A percentile compares a stretch with the other conserved stretches of the same genome.
Conservation (phyloP, 2,113 vertebrate genomes). For the Eulacestoma nigropectus region DNA sequence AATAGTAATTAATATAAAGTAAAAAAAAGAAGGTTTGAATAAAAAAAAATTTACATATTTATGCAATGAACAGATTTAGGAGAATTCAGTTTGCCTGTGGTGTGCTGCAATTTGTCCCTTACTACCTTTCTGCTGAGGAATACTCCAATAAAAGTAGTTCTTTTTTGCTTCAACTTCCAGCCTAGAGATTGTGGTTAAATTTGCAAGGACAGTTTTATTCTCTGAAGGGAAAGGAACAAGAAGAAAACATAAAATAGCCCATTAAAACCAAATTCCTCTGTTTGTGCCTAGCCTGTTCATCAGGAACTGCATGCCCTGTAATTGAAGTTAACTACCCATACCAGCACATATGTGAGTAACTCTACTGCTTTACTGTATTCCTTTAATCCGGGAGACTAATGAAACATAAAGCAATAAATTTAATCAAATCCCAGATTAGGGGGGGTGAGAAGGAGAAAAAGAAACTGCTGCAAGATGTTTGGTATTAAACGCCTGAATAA, state of each 20-base stretch:
- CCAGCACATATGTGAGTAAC: background rate
- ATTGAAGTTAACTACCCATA: background rate
- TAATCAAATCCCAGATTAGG: background rate
- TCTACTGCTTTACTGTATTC: background rate
- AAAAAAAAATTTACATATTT: background rate
- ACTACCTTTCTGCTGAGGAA: background rate
- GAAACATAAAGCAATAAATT: background rate
- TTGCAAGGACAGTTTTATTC: background rate
- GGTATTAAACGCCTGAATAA: background rate
- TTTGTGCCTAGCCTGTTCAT: background rate
- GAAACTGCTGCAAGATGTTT: background rate
- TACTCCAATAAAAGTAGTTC: background rate
- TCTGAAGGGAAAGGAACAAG: background rate
- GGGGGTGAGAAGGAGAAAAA: background rate
- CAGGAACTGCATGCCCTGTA: background rate
- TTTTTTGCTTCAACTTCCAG: background rate
- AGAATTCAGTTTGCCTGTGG: background rate
- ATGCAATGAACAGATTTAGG: background rate
- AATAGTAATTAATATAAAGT: background rate
- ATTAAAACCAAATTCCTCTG: background rate
- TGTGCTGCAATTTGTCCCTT: background rate
- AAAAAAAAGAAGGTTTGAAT: background rate
- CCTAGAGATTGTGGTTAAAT: background rate
- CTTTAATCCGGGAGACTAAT: background rate
- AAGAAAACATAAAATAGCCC: background rate